phyloP scores from a whole-genome alignment of 2,113 vertebrate species.

The Ptilonorhynchus violaceus region DNA sequence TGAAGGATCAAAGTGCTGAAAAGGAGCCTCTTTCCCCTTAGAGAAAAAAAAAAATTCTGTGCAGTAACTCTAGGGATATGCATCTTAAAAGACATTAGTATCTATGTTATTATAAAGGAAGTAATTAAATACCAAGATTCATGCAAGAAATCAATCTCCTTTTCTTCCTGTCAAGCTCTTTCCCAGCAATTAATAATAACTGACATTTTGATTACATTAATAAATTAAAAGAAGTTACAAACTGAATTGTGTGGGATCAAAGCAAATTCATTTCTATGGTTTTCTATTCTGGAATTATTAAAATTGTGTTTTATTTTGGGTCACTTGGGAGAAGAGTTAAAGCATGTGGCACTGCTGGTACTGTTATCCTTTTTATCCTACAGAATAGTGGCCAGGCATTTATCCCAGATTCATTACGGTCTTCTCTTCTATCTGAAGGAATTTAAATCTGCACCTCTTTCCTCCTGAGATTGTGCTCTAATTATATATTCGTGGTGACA shows the following conservation, averaged over 20 bases:
- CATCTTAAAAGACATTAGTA: not conserved
- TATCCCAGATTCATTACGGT: not conserved
- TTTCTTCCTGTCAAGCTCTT: not conserved
- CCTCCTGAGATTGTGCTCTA: not conserved
- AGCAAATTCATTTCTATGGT: not conserved
- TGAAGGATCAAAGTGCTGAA: conserved; percentile 84
- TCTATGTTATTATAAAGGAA: not conserved
- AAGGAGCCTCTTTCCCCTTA: conserved; percentile 86
- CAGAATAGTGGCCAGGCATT: not conserved
- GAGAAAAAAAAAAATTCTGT: not conserved
- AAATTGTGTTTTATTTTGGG: not conserved
- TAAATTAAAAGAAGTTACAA: not conserved
- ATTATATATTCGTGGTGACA: not conserved
- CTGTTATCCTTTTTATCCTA: not conserved
- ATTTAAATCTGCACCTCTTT: not conserved
- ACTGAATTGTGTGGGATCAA: not conserved
- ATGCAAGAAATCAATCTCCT: not conserved
- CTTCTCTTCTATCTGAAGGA: not conserved
- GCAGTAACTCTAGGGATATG: not conserved
- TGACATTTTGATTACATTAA: not conserved
- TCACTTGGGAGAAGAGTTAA: not conserved
- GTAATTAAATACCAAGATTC: not conserved
- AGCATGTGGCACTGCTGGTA: not conserved
- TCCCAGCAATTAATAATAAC: not conserved
- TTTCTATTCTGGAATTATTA: not conserved